Conservation (phyloP, 23 tunicate species). For the Halocynthia aurantium region DNA sequence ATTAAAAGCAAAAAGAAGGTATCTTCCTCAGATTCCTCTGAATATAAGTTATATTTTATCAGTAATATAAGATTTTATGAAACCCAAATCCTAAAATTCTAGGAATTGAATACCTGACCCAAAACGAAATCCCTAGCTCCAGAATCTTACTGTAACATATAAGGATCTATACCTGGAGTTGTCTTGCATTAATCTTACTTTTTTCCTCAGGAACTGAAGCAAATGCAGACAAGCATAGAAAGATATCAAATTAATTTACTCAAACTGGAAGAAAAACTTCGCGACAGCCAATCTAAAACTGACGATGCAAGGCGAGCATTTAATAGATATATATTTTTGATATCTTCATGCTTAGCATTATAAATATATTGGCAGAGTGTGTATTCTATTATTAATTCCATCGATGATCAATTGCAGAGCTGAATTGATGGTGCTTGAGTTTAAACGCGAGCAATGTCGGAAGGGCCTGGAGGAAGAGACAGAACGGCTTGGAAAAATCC, state of each 20-base stretch:
- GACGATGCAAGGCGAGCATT: constrained; percentile 15
- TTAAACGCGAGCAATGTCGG: constrained; percentile 16
- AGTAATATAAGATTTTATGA: too few species aligned
- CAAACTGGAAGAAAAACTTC: constrained; percentile 22
- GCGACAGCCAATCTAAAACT: constrained; percentile 20
- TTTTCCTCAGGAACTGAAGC: constrained; percentile 8
- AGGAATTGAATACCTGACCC: too few species aligned
- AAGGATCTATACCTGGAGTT: too few species aligned
- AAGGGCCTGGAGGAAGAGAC: constrained; percentile 12
- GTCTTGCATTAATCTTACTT: too few species aligned
- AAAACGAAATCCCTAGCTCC: too few species aligned
- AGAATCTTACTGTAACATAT: too few species aligned
- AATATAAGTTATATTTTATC: too few species aligned
- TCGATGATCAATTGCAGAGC: not conserved
- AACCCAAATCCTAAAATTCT: too few species aligned
- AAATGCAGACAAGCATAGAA: constrained; percentile 14
- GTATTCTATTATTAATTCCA: too few species aligned
- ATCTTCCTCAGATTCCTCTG: not conserved
- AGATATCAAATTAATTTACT: constrained; percentile 15
- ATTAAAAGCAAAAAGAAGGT: constrained; percentile 25
- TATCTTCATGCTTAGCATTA: too few species aligned
- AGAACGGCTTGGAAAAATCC: not conserved
- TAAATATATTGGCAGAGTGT: too few species aligned
- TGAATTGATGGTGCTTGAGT: constrained; percentile 24
- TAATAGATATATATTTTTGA: too few species aligned